Conservation (phyloP, 2,888 invertebrate genomes). For the Yponomeuta plumbellus region DNA sequence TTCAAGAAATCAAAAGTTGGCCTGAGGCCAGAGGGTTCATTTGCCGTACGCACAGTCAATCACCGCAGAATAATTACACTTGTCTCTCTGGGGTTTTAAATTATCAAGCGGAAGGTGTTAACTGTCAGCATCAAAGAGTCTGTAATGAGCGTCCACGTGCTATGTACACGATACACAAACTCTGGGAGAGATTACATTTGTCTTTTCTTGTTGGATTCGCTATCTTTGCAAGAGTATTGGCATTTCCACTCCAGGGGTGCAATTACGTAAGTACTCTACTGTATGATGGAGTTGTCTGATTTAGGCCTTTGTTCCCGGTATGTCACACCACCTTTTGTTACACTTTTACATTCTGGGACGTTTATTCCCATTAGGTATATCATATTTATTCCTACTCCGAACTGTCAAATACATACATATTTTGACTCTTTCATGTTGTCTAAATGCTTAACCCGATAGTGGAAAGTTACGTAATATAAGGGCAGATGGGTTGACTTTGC, state of each 20-base stretch:
- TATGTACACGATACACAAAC: background rate
- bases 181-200: background rate
- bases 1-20: conserved; percentile 27
- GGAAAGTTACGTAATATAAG: too few species aligned
- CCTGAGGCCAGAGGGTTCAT: conserved; percentile 33
- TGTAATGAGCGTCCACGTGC: background rate
- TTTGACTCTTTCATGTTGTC: too few species aligned
- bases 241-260: background rate
- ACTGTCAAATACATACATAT: too few species aligned
- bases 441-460: too few species aligned
- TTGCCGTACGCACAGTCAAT: conserved; percentile 27
- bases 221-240: background rate
- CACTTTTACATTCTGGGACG: too few species aligned
- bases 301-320: too few species aligned
- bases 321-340: too few species aligned
- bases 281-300: too few species aligned
- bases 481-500: too few species aligned
- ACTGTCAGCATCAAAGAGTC: conserved; percentile 4
- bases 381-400: too few species aligned
- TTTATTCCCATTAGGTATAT: too few species aligned
- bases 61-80: conserved; percentile 10
- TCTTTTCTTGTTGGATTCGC: background rate
- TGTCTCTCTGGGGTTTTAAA: background rate
- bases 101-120: conserved; percentile 6
- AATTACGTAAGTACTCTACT: too few species aligned